A percentile compares a stretch with the other conserved stretches of the same genome.
phyloP scores from a whole-genome alignment of 2,113 vertebrate species.

The Callionymus lyra region DNA sequence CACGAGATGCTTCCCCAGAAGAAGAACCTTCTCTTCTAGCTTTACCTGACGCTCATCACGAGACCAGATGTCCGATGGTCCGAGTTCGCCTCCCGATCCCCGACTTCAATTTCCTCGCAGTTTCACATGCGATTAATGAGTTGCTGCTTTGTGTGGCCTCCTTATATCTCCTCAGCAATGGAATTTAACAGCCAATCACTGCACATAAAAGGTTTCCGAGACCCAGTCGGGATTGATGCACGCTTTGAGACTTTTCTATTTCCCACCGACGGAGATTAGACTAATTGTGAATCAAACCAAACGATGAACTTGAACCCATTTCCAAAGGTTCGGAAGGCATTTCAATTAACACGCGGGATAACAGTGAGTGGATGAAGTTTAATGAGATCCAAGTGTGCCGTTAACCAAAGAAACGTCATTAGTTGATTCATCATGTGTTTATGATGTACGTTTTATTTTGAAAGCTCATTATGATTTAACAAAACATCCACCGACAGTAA shows the following conservation, averaged over 20 bases:
- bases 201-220: constrained; percentile 43
- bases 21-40: too few species aligned
- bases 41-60: too few species aligned
- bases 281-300: constrained; percentile 60
- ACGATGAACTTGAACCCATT: constrained; percentile 58
- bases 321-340: constrained; percentile 51
- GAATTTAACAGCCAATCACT: constrained; percentile 51
- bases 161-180: constrained; percentile 38
- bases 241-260: constrained; percentile 53
- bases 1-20: too few species aligned
- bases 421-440: constrained; percentile 51
- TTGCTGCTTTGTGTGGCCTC: constrained; percentile 39
- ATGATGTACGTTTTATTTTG: constrained; percentile 59
- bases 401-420: constrained; percentile 53
- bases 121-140: constrained; percentile 60
- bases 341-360: constrained; percentile 57
- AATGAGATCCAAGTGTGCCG: constrained; percentile 55
- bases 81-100: constrained; percentile 33
- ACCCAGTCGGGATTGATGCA: constrained; percentile 46
- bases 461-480: background rate
- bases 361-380: constrained; percentile 41
- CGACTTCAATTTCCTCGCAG: constrained; percentile 46
- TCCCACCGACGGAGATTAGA: constrained; percentile 51
- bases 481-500: constrained; percentile 14
- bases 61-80: constrained; percentile 17